Base-by-base conservation (phyloP, 2,113 vertebrate species). In the Athene noctua region DNA sequence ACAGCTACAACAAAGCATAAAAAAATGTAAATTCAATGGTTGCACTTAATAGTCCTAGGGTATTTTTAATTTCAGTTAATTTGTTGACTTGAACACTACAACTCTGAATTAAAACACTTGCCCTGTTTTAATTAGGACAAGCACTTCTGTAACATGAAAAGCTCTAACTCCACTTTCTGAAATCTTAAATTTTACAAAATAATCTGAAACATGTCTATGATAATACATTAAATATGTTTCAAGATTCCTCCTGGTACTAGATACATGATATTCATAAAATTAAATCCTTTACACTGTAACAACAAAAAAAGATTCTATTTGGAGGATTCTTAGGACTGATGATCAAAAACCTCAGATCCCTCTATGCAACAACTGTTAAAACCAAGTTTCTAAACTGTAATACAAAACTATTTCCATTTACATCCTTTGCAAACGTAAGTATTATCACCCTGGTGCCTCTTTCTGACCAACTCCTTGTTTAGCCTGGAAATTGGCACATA, bases 401-500 rank as follows among this genome's bases (percentile, higher is more conserved):
- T 36, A 18, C 46, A 58, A 80, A 84, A 0, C 7, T 51, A 5
- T 29, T 87, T 63, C 40, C 38, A 54, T 46, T 74, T 61, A 68
- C 6, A 25, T 49, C 36, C 10, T 68, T 86, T 75, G 51, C 22
- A 54, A 91, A 84, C 2, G 5, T 7, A 47, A 2, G 4, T 30
- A 59, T 20, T 51, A 59, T 21, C 40, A 25, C 5, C 29, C 25
- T 21, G 4, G 17, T 23, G 70, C 9, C 11, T 13, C 30, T 44
- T 7, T 71, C 32, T 72, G 51, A 71, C 36, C 26, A 91, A 49
- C 4, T 21, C 5, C 6, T 77, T 77, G 9, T 74, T 86, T 59
- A 32, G 29, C 57, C 32, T 75, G n/a, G 34, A 80, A 32, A 83
- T 22, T 25, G 11, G 21, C n/a, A 65, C 0, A 0, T 2, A 84